Percentiles rank a stretch among this genome's conserved stretches.
phyloP scores from a whole-genome alignment of 1,140 invertebrate genomes.

The Neuroterus valhalla region DNA sequence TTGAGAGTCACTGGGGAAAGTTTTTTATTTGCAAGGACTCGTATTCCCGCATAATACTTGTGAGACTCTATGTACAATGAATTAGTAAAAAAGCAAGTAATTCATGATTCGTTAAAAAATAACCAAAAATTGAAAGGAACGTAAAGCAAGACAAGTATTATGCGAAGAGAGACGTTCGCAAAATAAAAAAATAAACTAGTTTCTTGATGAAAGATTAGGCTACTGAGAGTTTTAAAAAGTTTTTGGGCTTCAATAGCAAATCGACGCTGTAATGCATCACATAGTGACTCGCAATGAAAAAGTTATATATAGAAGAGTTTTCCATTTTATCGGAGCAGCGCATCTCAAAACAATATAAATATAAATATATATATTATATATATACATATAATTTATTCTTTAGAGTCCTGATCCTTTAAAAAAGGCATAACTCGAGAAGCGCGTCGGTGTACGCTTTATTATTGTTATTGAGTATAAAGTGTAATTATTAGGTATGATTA shows the following conservation, averaged over 20 bases:
- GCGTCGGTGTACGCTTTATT: slow-evolving; percentile 46
- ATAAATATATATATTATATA: slow-evolving; percentile 50
- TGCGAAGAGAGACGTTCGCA: neutral
- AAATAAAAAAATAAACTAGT: neutral
- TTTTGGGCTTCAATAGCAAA: slow-evolving; percentile 11
- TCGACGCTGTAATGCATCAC: slow-evolving; percentile 23
- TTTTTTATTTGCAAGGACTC: neutral
- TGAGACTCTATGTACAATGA: neutral
- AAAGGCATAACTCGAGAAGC: slow-evolving; percentile 47
- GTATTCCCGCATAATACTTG: slow-evolving; percentile 15
- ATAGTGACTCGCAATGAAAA: slow-evolving; percentile 35
- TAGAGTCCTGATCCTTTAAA: slow-evolving; percentile 51
- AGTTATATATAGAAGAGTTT: slow-evolving; percentile 35
- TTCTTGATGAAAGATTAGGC: neutral
- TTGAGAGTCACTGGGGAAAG: neutral
- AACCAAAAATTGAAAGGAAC: neutral
- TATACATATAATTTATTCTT: slow-evolving; percentile 53
- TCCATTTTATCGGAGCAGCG: slow-evolving; percentile 27
- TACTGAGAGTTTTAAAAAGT: slow-evolving; percentile 1
- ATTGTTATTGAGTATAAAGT: slow-evolving; percentile 26
- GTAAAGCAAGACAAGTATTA: neutral
- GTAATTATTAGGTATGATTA: slow-evolving; percentile 27
- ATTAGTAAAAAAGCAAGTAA: no score
- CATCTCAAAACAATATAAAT: slow-evolving; percentile 39
- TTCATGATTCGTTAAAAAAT: neutral